Conservation (phyloP, 2,797 vertebrate genomes). For the Sebastes variabilis region DNA sequence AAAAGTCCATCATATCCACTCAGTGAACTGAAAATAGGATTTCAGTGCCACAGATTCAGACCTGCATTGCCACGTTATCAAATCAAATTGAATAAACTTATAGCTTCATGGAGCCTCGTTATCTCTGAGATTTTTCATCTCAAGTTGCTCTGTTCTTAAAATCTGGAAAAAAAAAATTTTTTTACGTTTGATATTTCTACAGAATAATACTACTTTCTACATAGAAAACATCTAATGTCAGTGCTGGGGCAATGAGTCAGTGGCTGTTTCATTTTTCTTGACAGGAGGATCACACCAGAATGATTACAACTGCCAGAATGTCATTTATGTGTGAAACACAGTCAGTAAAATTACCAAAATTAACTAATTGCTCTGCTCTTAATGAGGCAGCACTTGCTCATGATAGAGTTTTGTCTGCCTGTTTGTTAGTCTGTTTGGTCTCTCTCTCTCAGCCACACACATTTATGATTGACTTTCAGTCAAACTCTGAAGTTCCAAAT, state of each 20-base stretch:
- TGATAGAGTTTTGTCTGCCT: not conserved
- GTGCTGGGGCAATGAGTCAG: not conserved
- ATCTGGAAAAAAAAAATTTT: not conserved
- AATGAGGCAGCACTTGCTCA: not conserved
- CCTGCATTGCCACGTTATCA: not conserved
- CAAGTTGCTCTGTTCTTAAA: not conserved
- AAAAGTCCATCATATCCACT: constrained; percentile 15
- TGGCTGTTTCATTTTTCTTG: not conserved
- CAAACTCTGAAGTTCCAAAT: not conserved
- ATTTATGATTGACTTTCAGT: constrained; percentile 3
- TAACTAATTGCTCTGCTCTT: not conserved
- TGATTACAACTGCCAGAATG: not conserved
- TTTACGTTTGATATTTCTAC: not conserved
- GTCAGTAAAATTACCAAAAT: not conserved
- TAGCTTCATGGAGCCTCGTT: not conserved
- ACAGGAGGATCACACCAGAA: not conserved
- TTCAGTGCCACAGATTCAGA: constrained; percentile 6
- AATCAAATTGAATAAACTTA: not conserved
- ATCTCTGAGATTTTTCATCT: not conserved
- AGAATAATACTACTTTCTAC: not conserved
- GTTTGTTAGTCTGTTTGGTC: not conserved
- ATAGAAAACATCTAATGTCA: not conserved
- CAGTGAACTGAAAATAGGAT: constrained; percentile 20
- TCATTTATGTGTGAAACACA: not conserved
- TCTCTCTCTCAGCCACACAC: not conserved